These are phyloP conservation scores for Thereva unica DNA, from an alignment of 2,888 invertebrate genomes.

Conservation along the genomic window DNA sequence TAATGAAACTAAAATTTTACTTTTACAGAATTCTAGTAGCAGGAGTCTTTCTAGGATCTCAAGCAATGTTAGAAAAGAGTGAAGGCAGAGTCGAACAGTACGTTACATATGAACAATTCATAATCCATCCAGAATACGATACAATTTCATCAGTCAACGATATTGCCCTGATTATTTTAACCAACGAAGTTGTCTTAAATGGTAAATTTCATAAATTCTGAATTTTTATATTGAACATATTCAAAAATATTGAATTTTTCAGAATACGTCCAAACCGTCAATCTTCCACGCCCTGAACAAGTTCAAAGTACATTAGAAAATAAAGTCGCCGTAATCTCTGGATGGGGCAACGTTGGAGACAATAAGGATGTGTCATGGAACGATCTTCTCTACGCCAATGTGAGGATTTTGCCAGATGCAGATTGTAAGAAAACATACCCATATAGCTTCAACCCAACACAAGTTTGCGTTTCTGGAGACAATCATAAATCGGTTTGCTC, in stretches of 20 bases:
- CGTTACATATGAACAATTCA: constrained; percentile 2
- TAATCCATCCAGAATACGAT: constrained; percentile 40
- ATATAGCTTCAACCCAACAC: constrained; percentile 5
- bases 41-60: constrained; percentile 14
- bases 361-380: background rate
- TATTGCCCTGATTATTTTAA: constrained; percentile 49
- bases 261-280: constrained; percentile 10
- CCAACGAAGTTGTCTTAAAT: background rate
- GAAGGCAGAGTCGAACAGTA: constrained; percentile 1
- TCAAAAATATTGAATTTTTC: background rate
- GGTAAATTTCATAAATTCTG: background rate
- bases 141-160: constrained; percentile 47
- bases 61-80: constrained; percentile 3
- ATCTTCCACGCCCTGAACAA: background rate
- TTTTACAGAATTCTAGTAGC: background rate
- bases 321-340: constrained; percentile 9
- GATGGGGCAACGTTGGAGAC: constrained; percentile 26
- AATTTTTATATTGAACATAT: background rate
- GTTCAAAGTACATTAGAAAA: background rate
- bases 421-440: constrained; percentile 9
- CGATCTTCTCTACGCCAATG: constrained; percentile 7
- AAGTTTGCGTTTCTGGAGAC: constrained; percentile 16
- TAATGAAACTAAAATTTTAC: background rate
- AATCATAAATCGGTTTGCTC: constrained; percentile 12
- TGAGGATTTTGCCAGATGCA: constrained; percentile 10